Evolutionary conservation across 2,797 vertebrate genomes (phyloP).

Genomic region (Sebastes hubbsi): DNA sequence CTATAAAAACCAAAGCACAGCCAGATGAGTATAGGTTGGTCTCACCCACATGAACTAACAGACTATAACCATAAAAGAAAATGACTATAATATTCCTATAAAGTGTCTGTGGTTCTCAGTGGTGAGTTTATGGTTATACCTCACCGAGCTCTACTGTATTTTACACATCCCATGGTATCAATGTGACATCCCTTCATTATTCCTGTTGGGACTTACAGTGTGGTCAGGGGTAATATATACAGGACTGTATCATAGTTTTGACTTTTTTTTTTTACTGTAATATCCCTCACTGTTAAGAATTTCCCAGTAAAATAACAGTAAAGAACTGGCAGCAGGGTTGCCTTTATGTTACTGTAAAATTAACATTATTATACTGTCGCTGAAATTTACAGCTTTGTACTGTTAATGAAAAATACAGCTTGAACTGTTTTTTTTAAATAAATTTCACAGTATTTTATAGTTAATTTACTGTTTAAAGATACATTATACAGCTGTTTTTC

Average conservation of each 20-base stretch:
- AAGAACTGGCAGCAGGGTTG: too few relatives aligned
- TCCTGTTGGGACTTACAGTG: constrained; percentile 17
- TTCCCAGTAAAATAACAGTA: too few relatives aligned
- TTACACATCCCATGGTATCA: constrained; percentile 48
- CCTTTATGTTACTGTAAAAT: too few relatives aligned
- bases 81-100: constrained; percentile 62
- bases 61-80: constrained; percentile 64
- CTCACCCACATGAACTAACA: constrained; percentile 53
- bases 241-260: background rate
- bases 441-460: too few relatives aligned
- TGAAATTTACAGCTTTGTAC: too few relatives aligned
- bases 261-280: background rate
- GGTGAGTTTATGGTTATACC: constrained; percentile 57
- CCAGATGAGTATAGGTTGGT: constrained; percentile 20
- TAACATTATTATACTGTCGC: too few relatives aligned
- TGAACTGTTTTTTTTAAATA: too few relatives aligned
- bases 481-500: too few relatives aligned
- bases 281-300: background rate
- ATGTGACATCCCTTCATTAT: constrained; percentile 28
- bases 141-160: constrained; percentile 43
- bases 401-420: too few relatives aligned
- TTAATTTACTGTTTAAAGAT: too few relatives aligned
- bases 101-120: constrained; percentile 63
- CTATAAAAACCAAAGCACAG: constrained; percentile 37
- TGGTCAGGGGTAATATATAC: background rate